These are phyloP conservation scores for Volucella inanis DNA, from an alignment of 2,888 invertebrate species.

Conservation along the genomic window DNA sequence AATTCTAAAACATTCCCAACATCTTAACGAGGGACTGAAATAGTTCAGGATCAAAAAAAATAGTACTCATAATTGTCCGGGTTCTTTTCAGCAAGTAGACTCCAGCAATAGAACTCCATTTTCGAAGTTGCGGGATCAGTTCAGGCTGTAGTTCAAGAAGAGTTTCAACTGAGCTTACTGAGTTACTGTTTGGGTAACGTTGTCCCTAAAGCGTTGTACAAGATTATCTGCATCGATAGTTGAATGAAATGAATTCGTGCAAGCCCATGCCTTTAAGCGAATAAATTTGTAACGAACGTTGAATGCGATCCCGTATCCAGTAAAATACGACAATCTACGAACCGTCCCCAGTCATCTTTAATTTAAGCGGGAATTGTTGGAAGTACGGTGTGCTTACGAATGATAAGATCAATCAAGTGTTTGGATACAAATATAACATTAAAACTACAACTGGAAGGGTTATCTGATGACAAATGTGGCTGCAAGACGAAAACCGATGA, in stretches of 20 bases:
- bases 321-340: no score
- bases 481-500: no score
- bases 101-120: slow-evolving; percentile 27
- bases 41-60: not conserved
- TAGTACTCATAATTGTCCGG: slow-evolving; percentile 3
- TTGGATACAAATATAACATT: not conserved
- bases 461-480: no score
- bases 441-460: not conserved
- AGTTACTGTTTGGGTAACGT: no score
- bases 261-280: no score
- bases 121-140: slow-evolving; percentile 8
- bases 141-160: slow-evolving; percentile 1
- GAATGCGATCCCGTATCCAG: no score
- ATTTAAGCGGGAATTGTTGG: slow-evolving; percentile 2
- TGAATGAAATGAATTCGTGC: not conserved
- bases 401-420: not conserved
- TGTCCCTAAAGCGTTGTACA: slow-evolving; percentile 5
- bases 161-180: slow-evolving; percentile 2
- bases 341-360: not conserved
- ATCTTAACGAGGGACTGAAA: not conserved
- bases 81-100: not conserved
- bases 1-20: slow-evolving; percentile 14
- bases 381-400: not conserved
- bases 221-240: not conserved
- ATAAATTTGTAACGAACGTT: no score